These are phyloP conservation scores for Heptranchias perlo DNA, from an alignment of 2,113 vertebrate species.

Conservation along the genomic window DNA sequence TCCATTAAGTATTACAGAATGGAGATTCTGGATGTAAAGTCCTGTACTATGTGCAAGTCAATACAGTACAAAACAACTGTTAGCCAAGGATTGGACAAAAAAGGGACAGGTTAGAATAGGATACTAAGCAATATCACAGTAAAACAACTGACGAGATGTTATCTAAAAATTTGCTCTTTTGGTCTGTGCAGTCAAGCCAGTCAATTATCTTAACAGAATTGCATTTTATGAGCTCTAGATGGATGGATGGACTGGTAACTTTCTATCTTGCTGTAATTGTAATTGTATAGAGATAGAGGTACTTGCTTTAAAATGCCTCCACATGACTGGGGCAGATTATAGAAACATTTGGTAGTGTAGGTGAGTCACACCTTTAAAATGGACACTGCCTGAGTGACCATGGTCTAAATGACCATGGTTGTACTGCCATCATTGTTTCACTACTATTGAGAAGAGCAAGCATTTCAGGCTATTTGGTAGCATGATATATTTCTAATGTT, in stretches of 20 bases:
- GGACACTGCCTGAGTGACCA: no score
- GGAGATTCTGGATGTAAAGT: neutral
- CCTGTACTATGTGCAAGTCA: neutral
- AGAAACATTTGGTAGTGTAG: neutral
- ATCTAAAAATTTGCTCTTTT: neutral
- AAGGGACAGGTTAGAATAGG: neutral
- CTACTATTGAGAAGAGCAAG: no score
- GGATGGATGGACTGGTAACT: neutral
- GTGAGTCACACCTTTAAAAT: neutral
- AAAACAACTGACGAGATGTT: neutral
- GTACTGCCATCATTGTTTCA: neutral
- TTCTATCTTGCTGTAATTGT: neutral
- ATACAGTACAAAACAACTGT: neutral
- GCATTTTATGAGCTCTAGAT: neutral
- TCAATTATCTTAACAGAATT: neutral
- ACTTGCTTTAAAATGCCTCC: neutral
- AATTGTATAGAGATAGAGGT: neutral
- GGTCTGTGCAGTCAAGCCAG: neutral
- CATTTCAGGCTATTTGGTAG: neutral
- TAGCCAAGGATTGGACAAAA: neutral
- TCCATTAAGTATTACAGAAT: neutral
- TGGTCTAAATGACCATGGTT: neutral
- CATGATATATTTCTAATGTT: neutral
- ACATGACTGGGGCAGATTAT: neutral
- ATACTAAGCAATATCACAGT: neutral